Evolutionary conservation across 1,140 invertebrate genomes (phyloP).

Genomic region (Scaptomyza hsui): DNA sequence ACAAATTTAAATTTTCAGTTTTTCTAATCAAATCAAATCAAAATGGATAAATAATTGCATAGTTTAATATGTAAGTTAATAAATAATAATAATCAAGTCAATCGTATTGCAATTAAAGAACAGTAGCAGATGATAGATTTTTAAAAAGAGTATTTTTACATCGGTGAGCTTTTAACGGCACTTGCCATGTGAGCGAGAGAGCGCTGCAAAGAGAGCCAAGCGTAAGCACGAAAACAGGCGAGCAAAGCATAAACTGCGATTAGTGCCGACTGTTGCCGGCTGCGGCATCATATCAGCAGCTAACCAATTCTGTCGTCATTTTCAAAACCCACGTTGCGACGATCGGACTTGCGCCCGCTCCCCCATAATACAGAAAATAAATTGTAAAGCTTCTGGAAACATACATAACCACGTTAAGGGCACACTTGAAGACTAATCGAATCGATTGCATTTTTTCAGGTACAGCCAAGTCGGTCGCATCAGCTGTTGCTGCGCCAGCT

Average conservation of each 20-base stretch:
- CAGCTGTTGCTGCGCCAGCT: constrained; percentile 36
- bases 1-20: not conserved
- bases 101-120: too few relatives aligned
- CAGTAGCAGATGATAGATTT: not conserved
- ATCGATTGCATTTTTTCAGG: constrained; percentile 44
- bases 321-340: constrained; percentile 61
- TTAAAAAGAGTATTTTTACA: constrained; percentile 22
- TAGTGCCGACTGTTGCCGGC: constrained; percentile 39
- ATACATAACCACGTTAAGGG: not conserved
- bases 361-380: not conserved
- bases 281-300: constrained; percentile 2
- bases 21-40: not conserved
- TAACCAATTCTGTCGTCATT: constrained; percentile 40
- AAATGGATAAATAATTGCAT: not conserved
- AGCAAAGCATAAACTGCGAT: constrained; percentile 70
- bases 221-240: constrained; percentile 37
- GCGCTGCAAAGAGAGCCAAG: not conserved
- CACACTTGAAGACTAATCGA: too few relatives aligned
- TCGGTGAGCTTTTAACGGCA: constrained; percentile 17
- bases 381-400: constrained; percentile 51
- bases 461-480: constrained; percentile 30
- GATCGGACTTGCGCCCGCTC: constrained; percentile 51
- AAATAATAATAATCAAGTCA: too few relatives aligned
- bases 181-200: not conserved
- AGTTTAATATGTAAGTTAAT: not conserved